Base-by-base conservation (phyloP, 2,797 vertebrate species). In the Hyperoplus lanceolatus region DNA sequence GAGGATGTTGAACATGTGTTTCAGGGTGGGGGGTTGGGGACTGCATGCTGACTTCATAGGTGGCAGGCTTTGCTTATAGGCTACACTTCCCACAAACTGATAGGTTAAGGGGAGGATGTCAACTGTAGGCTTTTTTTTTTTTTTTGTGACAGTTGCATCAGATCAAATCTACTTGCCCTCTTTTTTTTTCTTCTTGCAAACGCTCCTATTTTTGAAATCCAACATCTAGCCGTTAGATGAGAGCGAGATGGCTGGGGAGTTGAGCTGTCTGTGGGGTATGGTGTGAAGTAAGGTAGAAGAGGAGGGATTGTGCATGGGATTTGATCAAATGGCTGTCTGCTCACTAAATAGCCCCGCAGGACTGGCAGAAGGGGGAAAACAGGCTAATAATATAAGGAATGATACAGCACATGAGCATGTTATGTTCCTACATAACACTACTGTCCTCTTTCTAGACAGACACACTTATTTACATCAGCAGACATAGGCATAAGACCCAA, bases 1-100 rank as follows among this genome's bases (percentile, higher is more conserved):
- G 88, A 90, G 93, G 91, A 93, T 89, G 92, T 76, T 85, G 73
- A 93, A 89, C 94, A 94, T 94, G 92, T 93, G 94, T 91, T 29
- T 90, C 39, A 75, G 87, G 91, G 87, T 90, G 92, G 93, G 29
- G 92, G 92, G 92, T 88, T 89, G 88, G 91, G 88, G 80, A 77
- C 76, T 75, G 89, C 29, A 29, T 29, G 3, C 85, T 88, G 92
- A 87, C 88, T 93, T 82, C 85, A 88, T 92, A 93, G 91, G 93
- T 92, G 91, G 90, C 90, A 90, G 75, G 76, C 79, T 86, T 49
- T 59, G 29, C 29, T 29, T 29, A 29, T 29, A 29, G 29, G 29
- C 29, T 29, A 29, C 29, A 76, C 83, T 83, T 84, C 77, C 83
- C 75, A 64, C 87, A 29, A 3, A 67, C 80, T 39, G 85, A 84